Evolutionary conservation across 2,113 vertebrate species (phyloP).

Genomic region (Vicugna pacos): DNA sequence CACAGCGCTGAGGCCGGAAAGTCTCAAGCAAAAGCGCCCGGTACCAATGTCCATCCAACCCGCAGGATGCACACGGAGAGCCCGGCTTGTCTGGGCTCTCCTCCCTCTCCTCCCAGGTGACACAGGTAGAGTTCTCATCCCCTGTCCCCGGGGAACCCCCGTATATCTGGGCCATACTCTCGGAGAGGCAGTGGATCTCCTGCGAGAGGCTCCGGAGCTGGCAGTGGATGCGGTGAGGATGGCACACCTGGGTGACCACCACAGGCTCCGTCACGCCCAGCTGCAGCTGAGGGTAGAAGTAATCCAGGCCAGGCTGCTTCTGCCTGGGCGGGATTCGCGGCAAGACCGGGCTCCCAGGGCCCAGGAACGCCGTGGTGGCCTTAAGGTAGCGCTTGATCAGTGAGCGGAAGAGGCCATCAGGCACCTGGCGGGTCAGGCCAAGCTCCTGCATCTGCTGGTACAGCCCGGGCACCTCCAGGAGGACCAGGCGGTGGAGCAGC

Average conservation of each 20-base stretch:
- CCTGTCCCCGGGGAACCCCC: constrained; percentile 60
- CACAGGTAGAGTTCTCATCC: background rate
- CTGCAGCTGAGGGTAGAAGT: constrained; percentile 92
- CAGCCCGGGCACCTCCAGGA: constrained; percentile 91
- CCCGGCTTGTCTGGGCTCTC: constrained; percentile 88
- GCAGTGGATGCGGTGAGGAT: constrained; percentile 92
- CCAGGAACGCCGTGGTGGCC: accelerated
- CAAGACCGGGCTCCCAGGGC: accelerated
- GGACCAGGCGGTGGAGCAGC: constrained; percentile 84
- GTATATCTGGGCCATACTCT: constrained; percentile 88
- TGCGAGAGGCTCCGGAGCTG: constrained; percentile 93
- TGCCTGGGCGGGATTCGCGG: accelerated
- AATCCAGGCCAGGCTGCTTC: constrained; percentile 83
- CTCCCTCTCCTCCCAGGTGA: constrained; percentile 54
- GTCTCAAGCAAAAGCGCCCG: constrained; percentile 93
- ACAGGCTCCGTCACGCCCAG: constrained; percentile 90
- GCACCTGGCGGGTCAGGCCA: constrained; percentile 88
- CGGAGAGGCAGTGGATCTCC: constrained; percentile 91
- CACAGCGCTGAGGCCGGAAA: constrained; percentile 83
- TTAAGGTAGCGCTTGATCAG: constrained; percentile 72
- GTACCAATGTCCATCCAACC: constrained; percentile 93
- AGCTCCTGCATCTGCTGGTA: constrained; percentile 90
- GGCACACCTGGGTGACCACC: constrained; percentile 92
- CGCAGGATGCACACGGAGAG: constrained; percentile 92
- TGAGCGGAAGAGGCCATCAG: constrained; percentile 76